Percentiles rank a stretch among this genome's conserved stretches.
These are phyloP conservation scores for Megalopta genalis DNA, from an alignment of 1,140 invertebrate genomes.

Conservation along the genomic window DNA sequence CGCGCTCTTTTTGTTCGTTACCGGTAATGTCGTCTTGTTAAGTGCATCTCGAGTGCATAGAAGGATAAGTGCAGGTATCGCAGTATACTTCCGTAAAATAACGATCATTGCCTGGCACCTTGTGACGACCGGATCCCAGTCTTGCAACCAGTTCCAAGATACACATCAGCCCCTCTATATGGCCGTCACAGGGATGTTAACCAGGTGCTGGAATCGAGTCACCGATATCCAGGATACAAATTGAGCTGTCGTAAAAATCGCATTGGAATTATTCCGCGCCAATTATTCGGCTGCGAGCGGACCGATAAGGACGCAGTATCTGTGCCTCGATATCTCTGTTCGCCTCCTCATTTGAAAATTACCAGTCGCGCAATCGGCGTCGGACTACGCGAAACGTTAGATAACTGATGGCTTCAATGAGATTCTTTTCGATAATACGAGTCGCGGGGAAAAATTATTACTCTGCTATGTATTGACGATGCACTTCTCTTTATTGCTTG, in stretches of 20 bases:
- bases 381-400: not conserved
- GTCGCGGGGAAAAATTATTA: not conserved
- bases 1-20: constrained; percentile 2
- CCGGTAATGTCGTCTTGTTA: constrained; percentile 26
- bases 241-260: constrained; percentile 28
- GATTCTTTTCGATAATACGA: constrained; percentile 10
- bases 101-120: constrained; percentile 32
- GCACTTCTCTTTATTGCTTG: not conserved
- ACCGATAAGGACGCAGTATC: constrained; percentile 15
- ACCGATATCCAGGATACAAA: constrained; percentile 22
- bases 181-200: constrained; percentile 36
- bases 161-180: constrained; percentile 16
- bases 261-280: constrained; percentile 23
- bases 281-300: not conserved
- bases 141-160: constrained; percentile 38
- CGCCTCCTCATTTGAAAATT: constrained; percentile 5
- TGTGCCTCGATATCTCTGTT: not conserved
- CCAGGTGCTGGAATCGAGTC: constrained; percentile 14
- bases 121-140: constrained; percentile 26
- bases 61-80: constrained; percentile 22
- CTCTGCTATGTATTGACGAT: not conserved
- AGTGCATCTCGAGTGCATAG: constrained; percentile 3
- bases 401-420: constrained; percentile 1
- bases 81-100: constrained; percentile 41
- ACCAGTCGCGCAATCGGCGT: not conserved